Base-by-base conservation (phyloP, 2,888 invertebrate genomes). In the Lysandra bellargus region DNA sequence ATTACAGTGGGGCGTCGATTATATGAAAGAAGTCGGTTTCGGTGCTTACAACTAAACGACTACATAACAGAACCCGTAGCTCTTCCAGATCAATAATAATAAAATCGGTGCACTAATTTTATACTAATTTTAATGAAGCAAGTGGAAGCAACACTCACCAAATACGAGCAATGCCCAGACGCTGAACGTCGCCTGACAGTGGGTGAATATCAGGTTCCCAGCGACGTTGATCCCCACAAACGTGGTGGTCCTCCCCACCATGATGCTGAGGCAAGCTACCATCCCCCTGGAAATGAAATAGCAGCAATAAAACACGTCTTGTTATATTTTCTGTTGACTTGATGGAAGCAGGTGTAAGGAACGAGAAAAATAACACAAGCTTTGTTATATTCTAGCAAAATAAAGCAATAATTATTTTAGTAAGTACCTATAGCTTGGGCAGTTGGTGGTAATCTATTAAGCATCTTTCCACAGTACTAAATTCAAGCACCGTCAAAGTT, bases 211-310 rank as follows among this genome's bases (percentile, higher is more conserved):
- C 2, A 92, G 83, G 80, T 92, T 91, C 0, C 93, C 94, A 1
- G 93, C 92, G 1, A 93, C 80, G 81, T 94, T 94, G 83, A 94
- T 93, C 2, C 94, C 94, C 1, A 93, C 80, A 82, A 94, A 94
- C 0, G 93, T 88, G 78, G 90, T 88, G 79, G 89, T 92, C 0
- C 94, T 83, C 0, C 93, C 94, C 37, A 94, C 93, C 92, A 94
- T 93, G 40, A 94, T 91, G 81, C 94, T 92, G 1, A 94, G 88
- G 30, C 94, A 93, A 0, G 92, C 86, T 12, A 89, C 93, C 94
- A 94, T 94, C 0, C 94, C 94, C 81, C 94, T 92, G 87, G 14
- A 81, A 76, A 69, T 30, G 40, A 14, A 74, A 37, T 69, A 23
- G 12, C 69, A 69, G 2, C 69, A 69, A 37, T 69, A 12, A 64